A percentile compares a stretch with the other conserved stretches of the same genome.
These are phyloP conservation scores for Drosophila lacteicornis DNA, from an alignment of 1,140 invertebrate genomes.

Conservation along the genomic window DNA sequence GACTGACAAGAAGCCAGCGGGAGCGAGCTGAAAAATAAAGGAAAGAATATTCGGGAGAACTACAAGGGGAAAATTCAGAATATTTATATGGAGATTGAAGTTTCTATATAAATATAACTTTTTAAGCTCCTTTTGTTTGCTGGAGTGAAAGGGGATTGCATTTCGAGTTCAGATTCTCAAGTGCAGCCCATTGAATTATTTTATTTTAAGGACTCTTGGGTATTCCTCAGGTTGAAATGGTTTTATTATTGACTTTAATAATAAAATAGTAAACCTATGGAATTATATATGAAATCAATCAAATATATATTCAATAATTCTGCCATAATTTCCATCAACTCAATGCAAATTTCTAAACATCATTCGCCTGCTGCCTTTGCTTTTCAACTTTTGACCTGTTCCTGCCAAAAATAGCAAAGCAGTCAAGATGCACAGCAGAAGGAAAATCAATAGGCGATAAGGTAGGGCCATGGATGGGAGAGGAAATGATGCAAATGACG, in stretches of 20 bases:
- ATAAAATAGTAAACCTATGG: neutral
- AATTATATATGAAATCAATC: no score
- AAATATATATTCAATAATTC: constrained; percentile 12
- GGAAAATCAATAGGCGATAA: constrained; percentile 40
- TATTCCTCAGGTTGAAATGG: neutral
- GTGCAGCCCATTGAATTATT: neutral
- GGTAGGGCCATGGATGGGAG: constrained; percentile 1
- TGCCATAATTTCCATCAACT: constrained; percentile 1
- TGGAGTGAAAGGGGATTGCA: neutral
- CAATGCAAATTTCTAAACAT: constrained; percentile 28
- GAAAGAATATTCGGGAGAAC: neutral
- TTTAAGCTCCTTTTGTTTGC: neutral
- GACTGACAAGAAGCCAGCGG: constrained; percentile 13
- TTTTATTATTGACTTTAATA: neutral
- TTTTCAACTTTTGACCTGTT: constrained; percentile 1
- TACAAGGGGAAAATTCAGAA: no score
- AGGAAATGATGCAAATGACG: constrained; percentile 1
- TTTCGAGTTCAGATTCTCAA: neutral
- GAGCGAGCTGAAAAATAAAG: neutral
- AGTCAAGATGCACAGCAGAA: constrained; percentile 3
- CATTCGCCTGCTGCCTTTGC: constrained; percentile 1
- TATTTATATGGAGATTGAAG: neutral
- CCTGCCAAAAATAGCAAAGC: neutral
- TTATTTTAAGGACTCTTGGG: neutral
- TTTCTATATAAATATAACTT: neutral